phyloP scores from a whole-genome alignment of 23 tunicate species.

The Ciona savignyi region DNA sequence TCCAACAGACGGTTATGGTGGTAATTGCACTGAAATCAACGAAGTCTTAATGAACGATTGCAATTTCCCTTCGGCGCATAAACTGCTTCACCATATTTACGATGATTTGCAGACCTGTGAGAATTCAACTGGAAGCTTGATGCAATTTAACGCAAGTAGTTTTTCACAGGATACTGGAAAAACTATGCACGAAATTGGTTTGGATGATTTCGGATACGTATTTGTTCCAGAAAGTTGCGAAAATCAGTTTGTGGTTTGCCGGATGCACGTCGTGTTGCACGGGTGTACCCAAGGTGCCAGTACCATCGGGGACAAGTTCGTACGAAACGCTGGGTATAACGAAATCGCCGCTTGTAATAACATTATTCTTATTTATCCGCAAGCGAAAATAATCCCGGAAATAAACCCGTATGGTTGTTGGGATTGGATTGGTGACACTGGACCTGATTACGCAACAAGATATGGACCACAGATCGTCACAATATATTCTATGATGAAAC shows the following conservation, averaged over 20 bases:
- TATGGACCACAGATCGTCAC: slow-evolving; percentile 25
- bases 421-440: slow-evolving; percentile 39
- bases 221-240: slow-evolving; percentile 27
- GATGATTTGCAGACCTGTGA: neutral
- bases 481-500: slow-evolving; percentile 1
- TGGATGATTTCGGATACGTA: slow-evolving; percentile 17
- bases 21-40: slow-evolving; percentile 7
- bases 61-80: slow-evolving; percentile 14
- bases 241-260: slow-evolving; percentile 3
- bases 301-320: slow-evolving; percentile 22
- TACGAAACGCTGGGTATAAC: slow-evolving; percentile 36
- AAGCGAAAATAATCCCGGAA: slow-evolving; percentile 12
- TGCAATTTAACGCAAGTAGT: slow-evolving; percentile 15
- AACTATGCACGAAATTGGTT: slow-evolving; percentile 13
- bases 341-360: slow-evolving; percentile 41
- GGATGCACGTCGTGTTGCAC: slow-evolving; percentile 38
- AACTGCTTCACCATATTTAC: slow-evolving; percentile 32
- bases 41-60: slow-evolving; percentile 20
- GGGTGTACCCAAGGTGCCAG: slow-evolving; percentile 33
- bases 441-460: slow-evolving; percentile 16
- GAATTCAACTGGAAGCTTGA: neutral
- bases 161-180: neutral
- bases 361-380: slow-evolving; percentile 33
- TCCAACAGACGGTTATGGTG: slow-evolving; percentile 42
- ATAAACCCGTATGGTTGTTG: slow-evolving; percentile 44